Evolutionary conservation across 2,113 vertebrate genomes (phyloP).

Genomic region (Silurus asotus): DNA sequence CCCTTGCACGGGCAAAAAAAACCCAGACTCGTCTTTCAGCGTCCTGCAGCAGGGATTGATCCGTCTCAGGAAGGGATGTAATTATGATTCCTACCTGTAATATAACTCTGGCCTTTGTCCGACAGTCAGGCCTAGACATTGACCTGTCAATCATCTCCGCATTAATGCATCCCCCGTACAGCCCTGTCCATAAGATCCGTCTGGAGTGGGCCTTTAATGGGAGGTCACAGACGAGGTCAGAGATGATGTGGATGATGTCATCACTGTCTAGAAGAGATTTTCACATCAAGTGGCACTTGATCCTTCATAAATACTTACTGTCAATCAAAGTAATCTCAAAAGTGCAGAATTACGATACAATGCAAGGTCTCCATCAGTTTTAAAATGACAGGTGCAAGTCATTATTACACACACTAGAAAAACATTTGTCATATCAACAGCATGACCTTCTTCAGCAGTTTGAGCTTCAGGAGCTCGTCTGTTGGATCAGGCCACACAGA

Average conservation of each 20-base stretch:
- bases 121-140: conserved; percentile 21
- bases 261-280: not conserved
- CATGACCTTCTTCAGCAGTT: no score
- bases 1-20: conserved; percentile 38
- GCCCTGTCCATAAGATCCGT: not conserved
- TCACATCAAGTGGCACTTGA: not conserved
- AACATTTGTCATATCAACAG: not conserved
- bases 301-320: not conserved
- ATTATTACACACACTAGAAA: not conserved
- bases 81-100: conserved; percentile 43
- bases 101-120: conserved; percentile 38
- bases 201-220: not conserved
- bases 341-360: not conserved
- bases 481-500: no score
- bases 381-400: not conserved
- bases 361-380: not conserved
- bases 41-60: conserved; percentile 43
- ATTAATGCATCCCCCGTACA: conserved; percentile 30
- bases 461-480: no score
- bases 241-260: not conserved
- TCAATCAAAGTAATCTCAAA: not conserved
- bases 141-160: conserved; percentile 38
- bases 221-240: conserved; percentile 25
- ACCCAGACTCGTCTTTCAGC: conserved; percentile 37
- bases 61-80: conserved; percentile 41